phyloP scores from a whole-genome alignment of 2,113 vertebrate genomes.

The Platichthys flesus region DNA sequence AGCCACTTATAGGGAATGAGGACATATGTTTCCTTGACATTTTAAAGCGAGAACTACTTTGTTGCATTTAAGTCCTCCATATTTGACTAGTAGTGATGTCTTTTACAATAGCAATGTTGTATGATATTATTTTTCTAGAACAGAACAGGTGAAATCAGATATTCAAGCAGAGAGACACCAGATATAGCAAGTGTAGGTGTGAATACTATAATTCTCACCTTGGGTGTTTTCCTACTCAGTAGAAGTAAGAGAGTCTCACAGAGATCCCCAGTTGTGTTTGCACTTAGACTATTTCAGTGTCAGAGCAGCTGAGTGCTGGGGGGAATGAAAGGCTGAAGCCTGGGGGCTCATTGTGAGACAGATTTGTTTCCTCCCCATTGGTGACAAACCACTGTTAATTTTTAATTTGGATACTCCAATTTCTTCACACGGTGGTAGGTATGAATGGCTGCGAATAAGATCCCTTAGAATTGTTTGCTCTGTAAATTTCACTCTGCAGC shows the following conservation, averaged over 20 bases:
- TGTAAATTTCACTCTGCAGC: too few species aligned
- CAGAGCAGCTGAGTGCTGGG: slow-evolving; percentile 38
- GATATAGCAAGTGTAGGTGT: slow-evolving; percentile 45
- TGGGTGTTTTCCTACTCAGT: slow-evolving; percentile 50
- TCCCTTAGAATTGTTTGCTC: background rate
- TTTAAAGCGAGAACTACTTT: background rate
- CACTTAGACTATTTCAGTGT: slow-evolving; percentile 43
- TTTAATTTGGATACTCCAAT: background rate
- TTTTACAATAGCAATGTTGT: background rate
- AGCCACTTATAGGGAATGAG: too few species aligned
- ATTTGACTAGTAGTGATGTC: background rate
- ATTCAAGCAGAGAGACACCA: slow-evolving; percentile 11
- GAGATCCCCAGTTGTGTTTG: slow-evolving; percentile 57
- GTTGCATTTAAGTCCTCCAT: background rate
- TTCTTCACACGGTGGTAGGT: background rate
- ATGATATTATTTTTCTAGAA: background rate
- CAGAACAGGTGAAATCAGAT: slow-evolving; percentile 23
- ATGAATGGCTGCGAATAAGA: slow-evolving; percentile 1
- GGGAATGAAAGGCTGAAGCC: slow-evolving; percentile 32
- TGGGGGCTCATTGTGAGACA: slow-evolving; percentile 22
- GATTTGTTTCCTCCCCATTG: slow-evolving; percentile 2
- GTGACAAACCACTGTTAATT: background rate
- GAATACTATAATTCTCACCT: slow-evolving; percentile 58
- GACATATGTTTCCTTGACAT: background rate
- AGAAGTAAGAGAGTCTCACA: slow-evolving; percentile 22